phyloP scores from a whole-genome alignment of 2,113 vertebrate species.

The Gasterosteus nipponicus region DNA sequence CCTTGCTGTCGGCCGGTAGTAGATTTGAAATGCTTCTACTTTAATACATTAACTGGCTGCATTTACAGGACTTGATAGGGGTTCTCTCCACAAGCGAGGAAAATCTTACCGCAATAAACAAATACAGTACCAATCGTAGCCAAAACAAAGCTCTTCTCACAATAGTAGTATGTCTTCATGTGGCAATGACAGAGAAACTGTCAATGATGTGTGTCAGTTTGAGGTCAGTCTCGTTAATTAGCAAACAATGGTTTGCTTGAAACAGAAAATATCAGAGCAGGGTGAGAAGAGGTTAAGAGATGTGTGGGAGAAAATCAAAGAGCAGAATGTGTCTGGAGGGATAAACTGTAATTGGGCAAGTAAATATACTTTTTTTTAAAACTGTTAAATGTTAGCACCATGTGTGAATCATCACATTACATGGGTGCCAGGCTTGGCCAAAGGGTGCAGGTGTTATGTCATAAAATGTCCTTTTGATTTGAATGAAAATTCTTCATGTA shows the following conservation, averaged over 20 bases:
- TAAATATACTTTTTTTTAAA: slow-evolving; percentile 27
- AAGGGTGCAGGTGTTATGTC: slow-evolving; percentile 19
- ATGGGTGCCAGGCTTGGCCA: slow-evolving; percentile 18
- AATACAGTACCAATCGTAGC: neutral
- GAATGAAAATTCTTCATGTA: slow-evolving; percentile 22
- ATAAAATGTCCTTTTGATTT: slow-evolving; percentile 16
- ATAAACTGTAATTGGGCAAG: slow-evolving; percentile 36
- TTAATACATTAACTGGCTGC: neutral
- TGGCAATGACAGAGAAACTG: slow-evolving; percentile 10
- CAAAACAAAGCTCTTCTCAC: neutral
- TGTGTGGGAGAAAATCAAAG: slow-evolving; percentile 36
- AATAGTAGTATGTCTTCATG: slow-evolving; percentile 9
- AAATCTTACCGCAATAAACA: neutral
- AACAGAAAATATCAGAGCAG: slow-evolving; percentile 36
- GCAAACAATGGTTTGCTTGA: slow-evolving; percentile 36
- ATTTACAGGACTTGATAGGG: neutral
- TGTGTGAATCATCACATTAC: slow-evolving; percentile 39
- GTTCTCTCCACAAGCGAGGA: neutral
- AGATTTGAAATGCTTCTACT: neutral
- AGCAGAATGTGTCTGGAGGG: slow-evolving; percentile 41
- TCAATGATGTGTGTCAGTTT: slow-evolving; percentile 36
- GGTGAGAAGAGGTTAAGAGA: slow-evolving; percentile 34
- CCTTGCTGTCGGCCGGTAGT: neutral
- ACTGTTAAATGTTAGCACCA: slow-evolving; percentile 13
- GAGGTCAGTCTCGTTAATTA: slow-evolving; percentile 69